Conservation (phyloP, 2,797 vertebrate genomes). For the Anguilla anguilla region DNA sequence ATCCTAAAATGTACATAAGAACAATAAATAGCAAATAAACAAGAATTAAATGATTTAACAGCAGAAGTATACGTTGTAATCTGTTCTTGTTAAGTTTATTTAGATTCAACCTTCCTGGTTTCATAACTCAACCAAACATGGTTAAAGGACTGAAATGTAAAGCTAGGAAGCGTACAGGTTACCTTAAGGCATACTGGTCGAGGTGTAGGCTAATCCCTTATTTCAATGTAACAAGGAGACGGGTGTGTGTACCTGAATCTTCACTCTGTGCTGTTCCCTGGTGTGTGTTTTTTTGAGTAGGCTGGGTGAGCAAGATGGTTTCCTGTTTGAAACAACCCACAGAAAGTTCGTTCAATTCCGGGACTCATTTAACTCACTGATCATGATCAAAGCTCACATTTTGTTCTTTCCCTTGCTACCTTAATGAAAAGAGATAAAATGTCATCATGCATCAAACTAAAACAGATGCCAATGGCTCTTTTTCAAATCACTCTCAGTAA, state of each 20-base stretch:
- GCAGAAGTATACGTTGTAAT: not conserved
- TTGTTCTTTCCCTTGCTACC: not conserved
- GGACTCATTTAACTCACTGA: slow-evolving; percentile 9
- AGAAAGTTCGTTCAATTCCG: slow-evolving; percentile 16
- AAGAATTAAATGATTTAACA: not conserved
- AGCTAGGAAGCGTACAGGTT: slow-evolving; percentile 19
- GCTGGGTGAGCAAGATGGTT: slow-evolving; percentile 56
- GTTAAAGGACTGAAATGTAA: not conserved
- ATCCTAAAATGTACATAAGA: not conserved
- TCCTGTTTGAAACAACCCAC: slow-evolving; percentile 63
- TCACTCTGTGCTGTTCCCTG: slow-evolving; percentile 21
- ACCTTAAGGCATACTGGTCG: slow-evolving; percentile 45
- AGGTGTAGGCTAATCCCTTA: slow-evolving; percentile 31
- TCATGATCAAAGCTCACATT: not conserved
- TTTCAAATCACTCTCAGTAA: not conserved
- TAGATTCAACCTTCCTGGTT: not conserved
- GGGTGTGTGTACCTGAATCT: slow-evolving; percentile 24
- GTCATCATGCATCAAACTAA: not conserved
- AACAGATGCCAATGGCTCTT: not conserved
- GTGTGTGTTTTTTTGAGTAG: slow-evolving; percentile 43
- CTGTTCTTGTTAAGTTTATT: not conserved
- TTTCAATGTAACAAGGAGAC: slow-evolving; percentile 29
- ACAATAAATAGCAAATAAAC: not conserved
- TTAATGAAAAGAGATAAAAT: not conserved
- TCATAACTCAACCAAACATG: not conserved